Evolutionary conservation across 2,888 invertebrate species (phyloP).

Genomic region (Odontothrips loti): DNA sequence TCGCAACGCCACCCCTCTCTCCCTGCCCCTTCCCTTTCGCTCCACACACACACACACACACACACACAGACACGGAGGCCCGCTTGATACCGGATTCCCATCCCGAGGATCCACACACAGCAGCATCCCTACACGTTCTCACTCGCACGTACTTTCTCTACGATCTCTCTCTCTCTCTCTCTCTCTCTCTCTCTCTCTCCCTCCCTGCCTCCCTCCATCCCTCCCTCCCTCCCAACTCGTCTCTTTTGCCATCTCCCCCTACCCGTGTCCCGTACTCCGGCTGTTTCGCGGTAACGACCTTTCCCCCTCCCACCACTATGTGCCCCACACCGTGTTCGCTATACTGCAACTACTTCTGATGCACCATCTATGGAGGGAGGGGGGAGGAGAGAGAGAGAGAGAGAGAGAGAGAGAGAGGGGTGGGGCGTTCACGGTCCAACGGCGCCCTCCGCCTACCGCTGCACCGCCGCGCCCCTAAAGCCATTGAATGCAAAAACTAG

Average conservation of each 20-base stretch:
- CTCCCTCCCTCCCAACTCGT: conserved; percentile 36
- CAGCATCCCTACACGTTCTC: not conserved
- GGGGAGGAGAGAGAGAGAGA: not conserved
- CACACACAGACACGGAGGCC: not conserved
- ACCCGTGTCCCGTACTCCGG: too few relatives aligned
- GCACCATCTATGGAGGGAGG: not conserved
- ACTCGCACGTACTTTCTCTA: too few relatives aligned
- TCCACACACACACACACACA: not conserved
- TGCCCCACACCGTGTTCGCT: not conserved
- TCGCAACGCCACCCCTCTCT: not conserved
- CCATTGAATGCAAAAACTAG: too few relatives aligned
- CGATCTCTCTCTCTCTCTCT: too few relatives aligned
- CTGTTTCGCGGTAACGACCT: conserved; percentile 41
- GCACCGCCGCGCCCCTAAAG: too few relatives aligned
- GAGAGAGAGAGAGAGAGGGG: not conserved
- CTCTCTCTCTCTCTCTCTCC: too few relatives aligned
- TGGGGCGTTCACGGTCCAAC: too few relatives aligned
- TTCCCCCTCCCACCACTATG: conserved; percentile 35
- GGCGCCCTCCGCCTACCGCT: too few relatives aligned
- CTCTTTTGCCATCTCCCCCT: conserved; percentile 34
- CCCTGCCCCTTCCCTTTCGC: conserved; percentile 38
- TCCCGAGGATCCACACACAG: conserved; percentile 31
- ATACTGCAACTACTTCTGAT: not conserved
- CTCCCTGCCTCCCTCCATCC: too few relatives aligned
- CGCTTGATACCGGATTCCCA: conserved; percentile 25